Evolutionary conservation across 2,113 vertebrate genomes (phyloP).

Genomic region (Cygnus atratus): DNA sequence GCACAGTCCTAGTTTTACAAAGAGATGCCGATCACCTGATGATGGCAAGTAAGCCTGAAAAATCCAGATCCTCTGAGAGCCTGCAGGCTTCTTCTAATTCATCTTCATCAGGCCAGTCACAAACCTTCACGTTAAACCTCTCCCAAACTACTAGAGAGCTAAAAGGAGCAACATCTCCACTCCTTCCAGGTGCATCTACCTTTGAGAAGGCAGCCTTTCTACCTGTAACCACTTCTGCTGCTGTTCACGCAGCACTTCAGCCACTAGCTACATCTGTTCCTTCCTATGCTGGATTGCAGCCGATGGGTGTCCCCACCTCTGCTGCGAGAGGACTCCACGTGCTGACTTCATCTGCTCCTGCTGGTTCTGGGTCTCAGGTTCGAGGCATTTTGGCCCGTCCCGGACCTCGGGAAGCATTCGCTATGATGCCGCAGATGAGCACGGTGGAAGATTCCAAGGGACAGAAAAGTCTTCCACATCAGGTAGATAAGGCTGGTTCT

Average conservation of each 20-base stretch:
- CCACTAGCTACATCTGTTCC: not conserved
- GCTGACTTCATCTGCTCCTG: rapidly evolving
- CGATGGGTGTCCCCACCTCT: not conserved
- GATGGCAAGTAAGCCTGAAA: not conserved
- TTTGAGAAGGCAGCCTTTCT: not conserved
- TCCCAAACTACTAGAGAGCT: not conserved
- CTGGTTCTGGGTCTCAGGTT: not conserved
- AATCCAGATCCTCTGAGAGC: not conserved
- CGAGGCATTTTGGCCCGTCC: not conserved
- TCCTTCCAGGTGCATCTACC: not conserved
- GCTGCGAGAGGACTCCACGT: not conserved
- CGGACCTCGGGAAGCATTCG: not conserved
- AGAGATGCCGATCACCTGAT: not conserved
- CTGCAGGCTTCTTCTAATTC: not conserved
- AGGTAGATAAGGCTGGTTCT: not conserved
- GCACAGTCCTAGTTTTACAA: not conserved
- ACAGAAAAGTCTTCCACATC: not conserved
- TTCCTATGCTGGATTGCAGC: not conserved
- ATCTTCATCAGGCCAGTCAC: not conserved
- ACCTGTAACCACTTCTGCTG: not conserved
- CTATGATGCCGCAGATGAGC: not conserved
- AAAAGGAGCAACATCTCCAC: not conserved
- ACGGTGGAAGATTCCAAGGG: not conserved
- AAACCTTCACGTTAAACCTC: not conserved
- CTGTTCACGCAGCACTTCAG: not conserved